Base-by-base conservation (phyloP, 1,140 invertebrate genomes). In the Paralvinella palmiformis region DNA sequence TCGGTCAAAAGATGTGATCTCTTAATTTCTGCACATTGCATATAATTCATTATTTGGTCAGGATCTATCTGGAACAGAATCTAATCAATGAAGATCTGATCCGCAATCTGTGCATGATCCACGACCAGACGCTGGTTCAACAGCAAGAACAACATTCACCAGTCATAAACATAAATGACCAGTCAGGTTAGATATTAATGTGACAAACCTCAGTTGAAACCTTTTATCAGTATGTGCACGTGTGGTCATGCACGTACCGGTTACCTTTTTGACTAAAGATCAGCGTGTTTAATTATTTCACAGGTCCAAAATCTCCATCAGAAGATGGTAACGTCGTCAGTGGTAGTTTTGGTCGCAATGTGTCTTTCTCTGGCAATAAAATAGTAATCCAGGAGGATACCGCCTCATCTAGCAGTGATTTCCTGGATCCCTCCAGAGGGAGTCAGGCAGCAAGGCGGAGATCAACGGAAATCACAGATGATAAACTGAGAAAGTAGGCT, bases 311-410 rank as follows among this genome's bases (percentile, higher is more conserved):
- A 13, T 41, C 37, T 41, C 37, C 37, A n/a, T 13, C 56, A 20
- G 62, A 64, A 10, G 22, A 64, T 32, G 15, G 22, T n/a, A 36
- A 45, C 20, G 62, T 70, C 58, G 70, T 70, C 84, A 88, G 70
- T 83, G 85, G 69, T 29, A 89, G 86, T 72, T 91, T 92, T 81
- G 91, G 90, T 1, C 90, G 86, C 59, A 88, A 90, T 76, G 86
- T 89, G 13, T 86, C 87, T 15, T 79, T 92, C 15, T 85, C 91
- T 37, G 91, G 91, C 32, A 94, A 94, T 78, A 84, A 90, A 71
- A 90, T 94, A 62, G 89, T 92, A 73, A 83, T 94, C 32, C 72
- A 71, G 48, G 59, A 61, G 29, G 68, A 74, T n/a, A n/a, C n/a
- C 36, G 69, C 27, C 13, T n/a, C 37, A n/a, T n/a, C 37, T 13